A percentile compares a stretch with the other conserved stretches of the same genome.
Conservation (phyloP, 2,888 invertebrate genomes). For the Caenorhabditis sinica region DNA sequence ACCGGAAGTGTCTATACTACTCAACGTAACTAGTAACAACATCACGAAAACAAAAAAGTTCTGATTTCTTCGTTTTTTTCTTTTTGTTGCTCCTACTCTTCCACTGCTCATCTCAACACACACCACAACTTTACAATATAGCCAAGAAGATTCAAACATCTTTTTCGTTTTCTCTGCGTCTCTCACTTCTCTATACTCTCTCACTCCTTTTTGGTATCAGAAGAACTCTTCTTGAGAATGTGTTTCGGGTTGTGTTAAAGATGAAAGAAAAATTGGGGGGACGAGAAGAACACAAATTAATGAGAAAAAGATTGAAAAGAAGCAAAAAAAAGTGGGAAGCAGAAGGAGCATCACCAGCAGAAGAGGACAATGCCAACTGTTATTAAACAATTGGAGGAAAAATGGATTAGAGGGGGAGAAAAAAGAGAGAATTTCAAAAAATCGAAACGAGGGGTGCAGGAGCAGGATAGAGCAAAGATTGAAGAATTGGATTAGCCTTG, state of each 20-base stretch:
- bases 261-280: no score
- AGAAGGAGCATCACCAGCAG: neutral
- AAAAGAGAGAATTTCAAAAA: slow-evolving; percentile 13
- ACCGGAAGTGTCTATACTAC: no score
- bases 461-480: slow-evolving; percentile 27
- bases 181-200: slow-evolving; percentile 14
- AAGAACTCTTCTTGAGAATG: slow-evolving; percentile 13
- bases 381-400: slow-evolving; percentile 22
- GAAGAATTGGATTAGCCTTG: neutral
- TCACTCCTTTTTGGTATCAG: neutral
- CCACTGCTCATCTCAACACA: neutral
- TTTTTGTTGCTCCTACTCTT: neutral
- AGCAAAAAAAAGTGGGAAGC: slow-evolving; percentile 3
- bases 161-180: slow-evolving; percentile 5
- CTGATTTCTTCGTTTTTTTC: neutral
- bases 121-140: slow-evolving; percentile 53
- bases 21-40: no score
- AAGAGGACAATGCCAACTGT: slow-evolving; percentile 24
- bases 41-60: no score
- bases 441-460: neutral
- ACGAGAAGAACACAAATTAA: slow-evolving; percentile 52
- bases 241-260: slow-evolving; percentile 38
- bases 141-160: slow-evolving; percentile 33
- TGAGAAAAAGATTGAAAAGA: slow-evolving; percentile 32
- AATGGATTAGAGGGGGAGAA: neutral